These are phyloP conservation scores for Leptinotarsa peninsularis DNA, from an alignment of 2,888 invertebrate species.

Conservation along the genomic window DNA sequence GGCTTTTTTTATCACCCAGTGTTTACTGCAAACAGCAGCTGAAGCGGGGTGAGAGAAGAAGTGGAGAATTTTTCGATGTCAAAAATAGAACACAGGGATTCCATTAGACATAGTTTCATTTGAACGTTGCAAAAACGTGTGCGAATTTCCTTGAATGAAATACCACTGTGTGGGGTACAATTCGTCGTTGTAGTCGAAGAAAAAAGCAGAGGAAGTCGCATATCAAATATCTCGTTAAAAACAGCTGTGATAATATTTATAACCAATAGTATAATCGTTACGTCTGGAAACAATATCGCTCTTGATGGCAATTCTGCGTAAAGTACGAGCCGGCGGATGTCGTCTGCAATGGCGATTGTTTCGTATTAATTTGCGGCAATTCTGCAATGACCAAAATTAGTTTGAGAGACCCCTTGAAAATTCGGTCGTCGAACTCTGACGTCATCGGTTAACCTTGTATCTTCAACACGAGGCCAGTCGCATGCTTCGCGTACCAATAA, in stretches of 20 bases:
- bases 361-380: conserved; percentile 55
- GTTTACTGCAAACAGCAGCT: not conserved
- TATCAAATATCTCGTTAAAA: conserved; percentile 59
- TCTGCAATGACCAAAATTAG: conserved; percentile 50
- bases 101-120: conserved; percentile 4
- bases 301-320: conserved; percentile 44
- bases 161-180: conserved; percentile 41
- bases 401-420: conserved; percentile 54
- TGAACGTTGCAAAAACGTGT: conserved; percentile 30
- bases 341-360: conserved; percentile 49
- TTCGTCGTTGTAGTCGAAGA: conserved; percentile 36
- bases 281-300: conserved; percentile 42
- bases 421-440: conserved; percentile 59
- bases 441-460: conserved; percentile 57
- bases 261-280: conserved; percentile 52
- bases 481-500: conserved; percentile 53
- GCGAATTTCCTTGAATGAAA: conserved; percentile 36
- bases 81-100: not conserved
- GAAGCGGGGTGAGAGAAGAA: not conserved
- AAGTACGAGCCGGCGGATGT: conserved; percentile 48
- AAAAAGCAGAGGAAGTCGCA: conserved; percentile 58
- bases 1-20: too few relatives aligned
- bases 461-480: conserved; percentile 47
- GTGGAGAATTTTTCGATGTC: not conserved
- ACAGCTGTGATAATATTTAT: conserved; percentile 59